A percentile compares a stretch with the other conserved stretches of the same genome.
These are phyloP conservation scores for Drosophila robusta DNA, from an alignment of 2,888 invertebrate genomes.

Conservation along the genomic window DNA sequence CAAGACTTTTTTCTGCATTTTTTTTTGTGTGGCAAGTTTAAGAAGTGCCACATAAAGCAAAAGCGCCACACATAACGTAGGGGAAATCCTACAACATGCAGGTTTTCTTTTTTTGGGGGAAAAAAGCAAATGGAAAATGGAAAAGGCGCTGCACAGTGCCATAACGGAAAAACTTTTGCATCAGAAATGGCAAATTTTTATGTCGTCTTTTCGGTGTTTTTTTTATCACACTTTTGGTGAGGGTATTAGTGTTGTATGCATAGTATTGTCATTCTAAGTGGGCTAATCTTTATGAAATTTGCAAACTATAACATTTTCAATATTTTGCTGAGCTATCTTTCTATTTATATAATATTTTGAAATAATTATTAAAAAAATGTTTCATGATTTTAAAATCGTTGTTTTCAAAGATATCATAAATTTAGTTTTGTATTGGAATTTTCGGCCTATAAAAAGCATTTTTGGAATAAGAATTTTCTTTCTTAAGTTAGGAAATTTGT, in stretches of 20 bases:
- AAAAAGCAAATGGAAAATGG: conserved; percentile 32
- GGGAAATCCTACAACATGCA: conserved; percentile 3
- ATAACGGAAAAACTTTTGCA: conserved; percentile 26
- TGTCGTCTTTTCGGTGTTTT: not conserved
- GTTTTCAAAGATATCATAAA: too few species aligned
- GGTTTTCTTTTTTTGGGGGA: not conserved
- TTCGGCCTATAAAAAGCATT: too few species aligned
- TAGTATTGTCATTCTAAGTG: too few species aligned
- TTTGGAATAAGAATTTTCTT: too few species aligned
- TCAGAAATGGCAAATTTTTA: conserved; percentile 31
- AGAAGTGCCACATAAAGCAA: conserved; percentile 38
- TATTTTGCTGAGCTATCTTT: too few species aligned
- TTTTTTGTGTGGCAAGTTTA: conserved; percentile 10
- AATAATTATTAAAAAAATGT: too few species aligned
- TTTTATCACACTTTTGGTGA: not conserved
- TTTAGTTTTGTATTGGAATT: too few species aligned
- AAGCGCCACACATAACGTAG: conserved; percentile 15
- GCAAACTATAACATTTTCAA: too few species aligned
- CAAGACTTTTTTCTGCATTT: conserved; percentile 9
- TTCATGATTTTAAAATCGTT: too few species aligned
- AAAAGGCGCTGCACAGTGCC: conserved; percentile 24
- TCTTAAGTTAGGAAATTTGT: too few species aligned
- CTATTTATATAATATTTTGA: too few species aligned
- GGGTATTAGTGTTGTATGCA: not conserved
- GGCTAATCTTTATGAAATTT: too few species aligned